Evolutionary conservation across 2,888 invertebrate genomes (phyloP).

Genomic region (Tetrapedia diversipes): DNA sequence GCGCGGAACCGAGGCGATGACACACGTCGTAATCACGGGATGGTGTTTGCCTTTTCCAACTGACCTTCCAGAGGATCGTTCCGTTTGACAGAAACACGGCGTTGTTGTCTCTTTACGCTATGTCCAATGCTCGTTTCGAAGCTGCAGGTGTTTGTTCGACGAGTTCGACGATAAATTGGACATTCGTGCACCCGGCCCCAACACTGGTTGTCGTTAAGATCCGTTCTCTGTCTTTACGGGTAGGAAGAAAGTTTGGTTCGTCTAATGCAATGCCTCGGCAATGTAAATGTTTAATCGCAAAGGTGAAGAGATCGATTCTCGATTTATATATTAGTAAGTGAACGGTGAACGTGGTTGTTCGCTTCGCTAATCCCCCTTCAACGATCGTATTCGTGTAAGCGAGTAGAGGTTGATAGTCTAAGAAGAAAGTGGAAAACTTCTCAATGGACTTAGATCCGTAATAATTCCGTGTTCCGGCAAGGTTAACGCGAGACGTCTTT

Average conservation of each 20-base stretch:
- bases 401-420: not conserved
- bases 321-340: not conserved
- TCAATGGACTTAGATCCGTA: no score
- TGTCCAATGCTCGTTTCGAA: not conserved
- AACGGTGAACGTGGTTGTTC: not conserved
- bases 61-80: not conserved
- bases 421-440: not conserved
- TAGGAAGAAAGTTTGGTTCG: no score
- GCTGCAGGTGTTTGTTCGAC: not conserved
- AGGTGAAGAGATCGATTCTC: not conserved
- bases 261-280: no score
- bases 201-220: not conserved
- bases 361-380: not conserved
- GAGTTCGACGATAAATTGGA: constrained; percentile 28
- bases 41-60: constrained; percentile 25
- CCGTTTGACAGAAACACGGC: not conserved
- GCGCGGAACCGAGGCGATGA: constrained; percentile 2
- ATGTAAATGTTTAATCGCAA: constrained; percentile 6
- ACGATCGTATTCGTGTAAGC: no score
- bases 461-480: not conserved
- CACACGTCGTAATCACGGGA: constrained; percentile 35
- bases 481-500: constrained; percentile 14
- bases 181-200: not conserved
- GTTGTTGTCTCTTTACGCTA: not conserved
- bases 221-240: not conserved